Conservation (phyloP, 2,888 invertebrate genomes). For the Sarcophaga caerulescens region DNA sequence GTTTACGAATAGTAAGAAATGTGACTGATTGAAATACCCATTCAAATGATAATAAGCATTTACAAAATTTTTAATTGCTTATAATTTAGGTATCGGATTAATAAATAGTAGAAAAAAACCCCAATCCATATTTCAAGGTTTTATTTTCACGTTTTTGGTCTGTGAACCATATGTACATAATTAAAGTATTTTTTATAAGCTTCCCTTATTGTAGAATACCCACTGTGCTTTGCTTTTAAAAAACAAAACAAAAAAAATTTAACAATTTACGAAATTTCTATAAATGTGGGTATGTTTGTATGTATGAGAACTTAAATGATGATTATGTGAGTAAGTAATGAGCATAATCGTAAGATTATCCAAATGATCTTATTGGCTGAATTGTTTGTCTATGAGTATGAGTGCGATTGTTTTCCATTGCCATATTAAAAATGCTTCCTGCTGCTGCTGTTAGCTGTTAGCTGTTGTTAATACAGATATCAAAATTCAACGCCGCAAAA, state of each 20-base stretch:
- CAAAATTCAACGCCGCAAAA: conserved; percentile 34
- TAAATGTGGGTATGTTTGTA: background rate
- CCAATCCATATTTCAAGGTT: too few species aligned
- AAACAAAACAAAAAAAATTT: background rate
- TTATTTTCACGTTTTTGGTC: too few species aligned
- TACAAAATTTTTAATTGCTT: too few species aligned
- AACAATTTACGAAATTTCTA: conserved; percentile 26
- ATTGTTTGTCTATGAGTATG: background rate
- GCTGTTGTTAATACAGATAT: conserved; percentile 63
- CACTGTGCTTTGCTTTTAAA: conserved; percentile 25
- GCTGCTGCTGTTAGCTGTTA: conserved; percentile 45
- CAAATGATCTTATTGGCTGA: conserved; percentile 55
- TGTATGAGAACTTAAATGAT: conserved; percentile 12
- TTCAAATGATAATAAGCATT: too few species aligned
- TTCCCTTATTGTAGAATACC: background rate
- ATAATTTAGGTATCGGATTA: too few species aligned
- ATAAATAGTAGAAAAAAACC: background rate
- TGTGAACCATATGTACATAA: too few species aligned
- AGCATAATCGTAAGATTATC: conserved; percentile 31
- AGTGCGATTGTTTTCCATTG: conserved; percentile 17
- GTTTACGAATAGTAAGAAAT: too few species aligned
- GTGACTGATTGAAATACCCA: too few species aligned
- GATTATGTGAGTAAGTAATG: conserved; percentile 16
- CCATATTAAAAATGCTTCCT: conserved; percentile 56
- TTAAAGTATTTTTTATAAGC: too few species aligned